Conservation (phyloP, 2,797 vertebrate species). For the Crypturellus tataupa region DNA sequence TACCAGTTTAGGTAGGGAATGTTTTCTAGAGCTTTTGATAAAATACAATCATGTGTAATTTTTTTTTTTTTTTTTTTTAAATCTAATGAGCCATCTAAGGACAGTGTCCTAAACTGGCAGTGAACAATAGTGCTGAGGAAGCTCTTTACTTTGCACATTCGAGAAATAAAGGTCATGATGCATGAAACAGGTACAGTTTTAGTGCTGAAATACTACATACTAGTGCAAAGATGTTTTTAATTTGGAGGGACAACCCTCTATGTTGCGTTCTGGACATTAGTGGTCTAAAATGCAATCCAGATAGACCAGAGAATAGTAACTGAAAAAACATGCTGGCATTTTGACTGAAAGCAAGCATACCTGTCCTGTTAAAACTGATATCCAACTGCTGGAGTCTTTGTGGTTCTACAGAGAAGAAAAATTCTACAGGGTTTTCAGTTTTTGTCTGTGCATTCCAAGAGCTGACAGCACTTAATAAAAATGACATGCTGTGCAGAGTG, state of each 20-base stretch:
- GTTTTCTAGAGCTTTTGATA: neutral
- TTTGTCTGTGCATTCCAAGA: neutral
- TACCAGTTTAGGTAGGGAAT: neutral
- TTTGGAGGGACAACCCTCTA: neutral
- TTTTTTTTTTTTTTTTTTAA: neutral
- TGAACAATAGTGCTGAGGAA: neutral
- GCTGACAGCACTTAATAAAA: conserved; percentile 43
- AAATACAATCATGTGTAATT: too few species aligned
- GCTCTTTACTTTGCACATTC: neutral
- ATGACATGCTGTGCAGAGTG: neutral
- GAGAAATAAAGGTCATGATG: neutral
- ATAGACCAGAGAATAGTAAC: neutral
- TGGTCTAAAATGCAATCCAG: neutral
- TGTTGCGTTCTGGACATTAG: neutral
- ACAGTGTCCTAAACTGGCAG: neutral
- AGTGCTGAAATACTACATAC: neutral
- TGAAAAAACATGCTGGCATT: neutral
- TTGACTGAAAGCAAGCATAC: neutral
- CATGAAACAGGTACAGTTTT: neutral
- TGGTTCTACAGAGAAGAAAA: neutral
- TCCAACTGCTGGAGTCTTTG: neutral
- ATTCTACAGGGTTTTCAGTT: neutral
- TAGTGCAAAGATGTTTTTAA: conserved; percentile 7
- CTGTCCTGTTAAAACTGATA: conserved; percentile 14
- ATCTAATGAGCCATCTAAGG: neutral